Base-by-base conservation (phyloP, 2,888 invertebrate genomes). In the Agrilus mali region DNA sequence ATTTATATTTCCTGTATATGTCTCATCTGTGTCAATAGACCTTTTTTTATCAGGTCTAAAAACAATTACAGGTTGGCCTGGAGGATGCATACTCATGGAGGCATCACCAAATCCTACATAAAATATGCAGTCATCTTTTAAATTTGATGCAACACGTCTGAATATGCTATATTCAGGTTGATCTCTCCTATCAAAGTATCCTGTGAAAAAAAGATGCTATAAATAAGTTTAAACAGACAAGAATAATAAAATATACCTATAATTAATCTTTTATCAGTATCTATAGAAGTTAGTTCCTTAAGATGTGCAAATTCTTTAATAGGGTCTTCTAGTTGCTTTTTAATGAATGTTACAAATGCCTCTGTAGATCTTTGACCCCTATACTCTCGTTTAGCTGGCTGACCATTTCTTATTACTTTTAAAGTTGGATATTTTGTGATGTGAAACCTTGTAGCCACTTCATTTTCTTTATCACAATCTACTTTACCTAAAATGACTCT, bases 361-460 rank as follows among this genome's bases (percentile, higher is more conserved):
- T 96, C 93, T 0, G 78, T 80, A 12, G 95, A 92, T 42, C 98
- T 75, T 59, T 83, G 82, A 1, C 80, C 97, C 60, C 96, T 75
- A 58, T 90, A 94, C 63, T 94, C 94, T 51, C 85, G 77, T 61
- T 93, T 93, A 12, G 84, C 79, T n/a, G 87, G 80, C 58, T 87
- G 80, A 0, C 92, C 92, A 73, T 92, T 92, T 41, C 89, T 76
- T 55, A 96, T 86, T 15, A 97, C 69, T 70, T 99, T 99, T 44
- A 99, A 68, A 5, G 98, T 99, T 6, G 98, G 98, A 71, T 98
- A 99, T 71, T 99, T 99, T 44, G 85, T 86, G 45, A 98, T 95
- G 60, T 95, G 94, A 68, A 93, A 98, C 54, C 89, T 78, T 5
- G 86, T 80, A 2, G 96, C 87, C 44, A 97, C 74, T 15, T 78